phyloP scores from a whole-genome alignment of 2,797 vertebrate species.

The Dendrocincla fuliginosa region DNA sequence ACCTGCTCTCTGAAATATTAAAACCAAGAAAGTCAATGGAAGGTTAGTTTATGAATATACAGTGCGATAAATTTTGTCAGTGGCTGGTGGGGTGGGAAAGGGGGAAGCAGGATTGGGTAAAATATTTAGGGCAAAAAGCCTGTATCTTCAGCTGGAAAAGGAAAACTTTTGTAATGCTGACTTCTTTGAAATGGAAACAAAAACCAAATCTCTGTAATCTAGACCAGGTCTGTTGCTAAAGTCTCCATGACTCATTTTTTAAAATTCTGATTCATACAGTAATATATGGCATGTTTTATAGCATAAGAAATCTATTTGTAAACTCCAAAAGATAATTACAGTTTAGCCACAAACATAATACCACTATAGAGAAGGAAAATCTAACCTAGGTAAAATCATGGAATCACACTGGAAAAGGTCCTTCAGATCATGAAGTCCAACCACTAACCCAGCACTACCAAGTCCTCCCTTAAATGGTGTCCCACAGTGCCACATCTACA shows the following conservation, averaged over 20 bases:
- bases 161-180: neutral
- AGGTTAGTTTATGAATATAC: constrained; percentile 19
- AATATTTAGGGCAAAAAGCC: neutral
- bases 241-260: neutral
- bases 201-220: neutral
- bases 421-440: neutral
- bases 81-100: neutral
- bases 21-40: neutral
- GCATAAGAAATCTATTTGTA: neutral
- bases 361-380: neutral
- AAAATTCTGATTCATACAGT: neutral
- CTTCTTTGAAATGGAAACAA: neutral
- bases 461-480: neutral
- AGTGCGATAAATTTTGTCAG: neutral
- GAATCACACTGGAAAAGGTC: neutral
- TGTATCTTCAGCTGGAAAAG: neutral
- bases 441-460: neutral
- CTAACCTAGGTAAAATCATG: neutral
- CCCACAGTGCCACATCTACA: neutral
- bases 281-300: neutral
- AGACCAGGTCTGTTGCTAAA: neutral
- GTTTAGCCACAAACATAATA: neutral
- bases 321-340: neutral
- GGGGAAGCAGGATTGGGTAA: neutral
- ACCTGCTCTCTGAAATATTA: constrained; percentile 9